Evolutionary conservation across 1,140 invertebrate species (phyloP).

Genomic region (Microplitis demolitor): DNA sequence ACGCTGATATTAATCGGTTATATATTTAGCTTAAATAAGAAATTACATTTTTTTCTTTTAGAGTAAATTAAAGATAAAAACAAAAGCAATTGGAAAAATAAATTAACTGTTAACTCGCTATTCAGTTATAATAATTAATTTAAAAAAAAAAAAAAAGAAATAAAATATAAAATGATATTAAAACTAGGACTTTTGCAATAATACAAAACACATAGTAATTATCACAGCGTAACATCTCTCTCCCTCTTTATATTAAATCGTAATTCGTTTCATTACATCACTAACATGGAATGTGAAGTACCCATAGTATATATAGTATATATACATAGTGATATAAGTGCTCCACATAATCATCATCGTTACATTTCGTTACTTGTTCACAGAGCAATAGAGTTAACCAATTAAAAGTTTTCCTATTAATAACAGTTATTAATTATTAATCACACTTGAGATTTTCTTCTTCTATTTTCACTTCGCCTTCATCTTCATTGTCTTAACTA

Average conservation of each 20-base stretch:
- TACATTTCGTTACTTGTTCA: constrained; percentile 17
- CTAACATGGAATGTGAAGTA: constrained; percentile 13
- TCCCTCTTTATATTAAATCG: constrained; percentile 3
- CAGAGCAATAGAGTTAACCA: not conserved
- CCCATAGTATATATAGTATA: not conserved
- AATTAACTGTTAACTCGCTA: not conserved
- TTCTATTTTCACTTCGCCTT: no score
- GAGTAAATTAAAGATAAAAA: no score
- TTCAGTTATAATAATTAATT: not conserved
- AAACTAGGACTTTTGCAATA: not conserved
- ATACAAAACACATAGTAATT: not conserved
- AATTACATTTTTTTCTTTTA: no score
- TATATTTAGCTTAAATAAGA: no score
- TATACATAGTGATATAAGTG: constrained; percentile 20
- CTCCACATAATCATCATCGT: constrained; percentile 20
- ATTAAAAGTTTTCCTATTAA: no score
- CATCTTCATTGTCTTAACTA: no score
- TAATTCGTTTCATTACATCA: constrained; percentile 22
- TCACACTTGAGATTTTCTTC: no score
- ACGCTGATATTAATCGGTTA: no score
- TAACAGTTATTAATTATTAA: no score
- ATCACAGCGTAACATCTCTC: constrained; percentile 12
- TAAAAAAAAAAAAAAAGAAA: not conserved
- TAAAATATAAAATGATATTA: not conserved
- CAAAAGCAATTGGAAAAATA: no score